Percentiles rank a stretch among this genome's conserved stretches.
phyloP scores from a whole-genome alignment of 2,888 invertebrate species.

The Horisme vitalbata region DNA sequence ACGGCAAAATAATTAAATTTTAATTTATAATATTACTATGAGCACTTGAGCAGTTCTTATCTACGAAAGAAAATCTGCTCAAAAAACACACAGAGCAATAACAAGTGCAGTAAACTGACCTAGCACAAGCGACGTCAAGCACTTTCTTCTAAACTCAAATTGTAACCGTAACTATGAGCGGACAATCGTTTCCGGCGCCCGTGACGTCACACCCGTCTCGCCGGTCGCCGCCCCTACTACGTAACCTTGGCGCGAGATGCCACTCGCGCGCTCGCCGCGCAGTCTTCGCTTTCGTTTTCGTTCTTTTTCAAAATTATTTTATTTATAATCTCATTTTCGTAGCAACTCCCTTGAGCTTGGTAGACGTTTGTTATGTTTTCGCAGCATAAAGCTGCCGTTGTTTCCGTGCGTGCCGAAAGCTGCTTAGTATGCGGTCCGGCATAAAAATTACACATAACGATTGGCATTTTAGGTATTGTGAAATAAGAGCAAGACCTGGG shows the following conservation, averaged over 20 bases:
- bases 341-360: too few relatives aligned
- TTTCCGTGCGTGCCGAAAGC: constrained; percentile 40
- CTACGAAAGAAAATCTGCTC: too few relatives aligned
- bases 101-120: constrained; percentile 62
- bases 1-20: too few relatives aligned
- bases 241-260: constrained; percentile 63
- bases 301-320: constrained; percentile 53
- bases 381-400: constrained; percentile 6
- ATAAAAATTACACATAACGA: constrained; percentile 73
- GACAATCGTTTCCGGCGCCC: constrained; percentile 79
- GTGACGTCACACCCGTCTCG: constrained; percentile 77
- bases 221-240: constrained; percentile 75
- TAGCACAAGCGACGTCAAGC: constrained; percentile 64
- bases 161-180: constrained; percentile 80
- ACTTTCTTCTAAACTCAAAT: constrained; percentile 82
- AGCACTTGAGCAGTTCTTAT: too few relatives aligned
- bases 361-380: too few relatives aligned
- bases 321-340: constrained; percentile 42
- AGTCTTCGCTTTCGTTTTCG: constrained; percentile 62
- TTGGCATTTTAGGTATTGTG: constrained; percentile 64
- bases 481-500: constrained; percentile 75
- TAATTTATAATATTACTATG: too few relatives aligned
- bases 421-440: constrained; percentile 59
- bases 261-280: constrained; percentile 38
- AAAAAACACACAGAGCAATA: too few relatives aligned